Evolutionary conservation across 2,113 vertebrate species (phyloP).

Genomic region (Ammodytes marinus): DNA sequence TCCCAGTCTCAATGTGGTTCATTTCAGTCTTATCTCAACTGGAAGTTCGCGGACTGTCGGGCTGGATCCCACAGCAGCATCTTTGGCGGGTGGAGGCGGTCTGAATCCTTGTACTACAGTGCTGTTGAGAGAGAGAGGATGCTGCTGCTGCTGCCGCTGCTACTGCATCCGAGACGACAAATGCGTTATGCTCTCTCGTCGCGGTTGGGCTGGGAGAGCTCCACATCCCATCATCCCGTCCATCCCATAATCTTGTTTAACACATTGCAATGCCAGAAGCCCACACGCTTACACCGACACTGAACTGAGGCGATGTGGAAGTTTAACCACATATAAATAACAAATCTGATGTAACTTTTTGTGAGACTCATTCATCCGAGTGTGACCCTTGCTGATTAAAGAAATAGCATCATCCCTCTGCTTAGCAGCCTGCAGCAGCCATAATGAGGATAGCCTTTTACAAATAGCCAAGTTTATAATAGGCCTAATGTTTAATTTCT

Average conservation of each 20-base stretch:
- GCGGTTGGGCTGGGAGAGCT: constrained; percentile 57
- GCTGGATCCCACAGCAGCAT: constrained; percentile 60
- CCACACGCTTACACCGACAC: constrained; percentile 31
- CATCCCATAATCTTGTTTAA: constrained; percentile 61
- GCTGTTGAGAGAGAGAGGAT: constrained; percentile 50
- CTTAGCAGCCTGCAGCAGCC: neutral
- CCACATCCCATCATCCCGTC: constrained; percentile 54
- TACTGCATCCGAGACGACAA: constrained; percentile 65
- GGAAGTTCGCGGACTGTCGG: constrained; percentile 35
- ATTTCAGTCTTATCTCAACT: constrained; percentile 31
- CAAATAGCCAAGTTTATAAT: neutral
- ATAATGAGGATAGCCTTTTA: neutral
- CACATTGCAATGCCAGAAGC: constrained; percentile 41
- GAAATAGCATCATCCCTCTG: neutral
- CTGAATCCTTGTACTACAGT: constrained; percentile 54
- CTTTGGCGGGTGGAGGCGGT: constrained; percentile 50
- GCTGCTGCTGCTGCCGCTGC: constrained; percentile 56
- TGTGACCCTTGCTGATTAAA: constrained; percentile 42
- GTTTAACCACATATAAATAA: constrained; percentile 37
- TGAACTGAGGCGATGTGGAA: constrained; percentile 16
- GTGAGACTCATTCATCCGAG: constrained; percentile 11
- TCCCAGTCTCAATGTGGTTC: constrained; percentile 24
- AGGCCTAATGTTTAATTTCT: neutral
- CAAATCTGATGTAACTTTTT: constrained; percentile 42
- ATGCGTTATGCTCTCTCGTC: constrained; percentile 56